Conservation (phyloP, 2,888 invertebrate species). For the Tetragnatha montana region DNA sequence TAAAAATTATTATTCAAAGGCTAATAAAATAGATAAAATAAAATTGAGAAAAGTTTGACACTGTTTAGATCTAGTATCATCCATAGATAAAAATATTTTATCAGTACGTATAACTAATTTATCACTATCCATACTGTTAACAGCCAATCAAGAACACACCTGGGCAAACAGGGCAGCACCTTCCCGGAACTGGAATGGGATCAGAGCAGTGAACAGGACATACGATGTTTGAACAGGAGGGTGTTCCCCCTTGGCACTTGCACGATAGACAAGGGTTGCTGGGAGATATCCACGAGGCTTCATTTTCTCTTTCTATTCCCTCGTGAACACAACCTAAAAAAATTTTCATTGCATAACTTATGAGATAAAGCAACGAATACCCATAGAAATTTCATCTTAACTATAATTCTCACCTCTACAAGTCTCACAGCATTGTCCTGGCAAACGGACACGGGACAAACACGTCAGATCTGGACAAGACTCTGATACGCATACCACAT, state of each 20-base stretch:
- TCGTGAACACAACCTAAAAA: slow-evolving; percentile 68
- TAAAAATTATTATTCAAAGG: too few species aligned
- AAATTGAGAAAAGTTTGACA: too few species aligned
- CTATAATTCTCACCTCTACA: slow-evolving; percentile 55
- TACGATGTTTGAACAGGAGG: slow-evolving; percentile 59
- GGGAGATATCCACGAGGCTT: slow-evolving; percentile 56
- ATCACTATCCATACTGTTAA: too few species aligned
- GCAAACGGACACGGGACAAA: slow-evolving; percentile 33
- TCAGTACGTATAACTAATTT: too few species aligned
- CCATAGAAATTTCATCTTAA: background rate
- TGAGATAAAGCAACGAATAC: too few species aligned
- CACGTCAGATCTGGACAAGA: slow-evolving; percentile 60
- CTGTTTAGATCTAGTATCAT: too few species aligned
- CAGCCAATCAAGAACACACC: slow-evolving; percentile 14
- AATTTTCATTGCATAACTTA: background rate
- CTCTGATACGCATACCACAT: slow-evolving; percentile 66
- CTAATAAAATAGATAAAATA: too few species aligned
- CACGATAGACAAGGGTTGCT: slow-evolving; percentile 65
- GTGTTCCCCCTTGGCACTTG: slow-evolving; percentile 61
- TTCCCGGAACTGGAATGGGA: slow-evolving; percentile 61
- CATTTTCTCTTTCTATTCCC: slow-evolving; percentile 64
- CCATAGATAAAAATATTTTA: too few species aligned
- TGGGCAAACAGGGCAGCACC: slow-evolving; percentile 67
- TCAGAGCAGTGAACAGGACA: slow-evolving; percentile 67
- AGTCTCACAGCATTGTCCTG: slow-evolving; percentile 67